These are phyloP conservation scores for Eupristina koningsbergeri DNA, from an alignment of 1,140 invertebrate species.

Conservation along the genomic window DNA sequence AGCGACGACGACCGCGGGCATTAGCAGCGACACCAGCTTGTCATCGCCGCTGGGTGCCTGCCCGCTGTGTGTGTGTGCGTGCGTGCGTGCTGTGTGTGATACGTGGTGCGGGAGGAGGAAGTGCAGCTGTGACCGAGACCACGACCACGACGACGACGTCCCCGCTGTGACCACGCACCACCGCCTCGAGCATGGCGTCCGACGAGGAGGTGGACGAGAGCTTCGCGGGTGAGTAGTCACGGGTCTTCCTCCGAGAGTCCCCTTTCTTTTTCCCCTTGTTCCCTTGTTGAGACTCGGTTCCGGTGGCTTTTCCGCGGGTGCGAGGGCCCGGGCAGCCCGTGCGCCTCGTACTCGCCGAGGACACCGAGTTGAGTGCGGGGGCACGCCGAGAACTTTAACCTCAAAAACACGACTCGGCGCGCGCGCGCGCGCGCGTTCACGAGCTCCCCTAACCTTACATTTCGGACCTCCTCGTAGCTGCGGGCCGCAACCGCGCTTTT, in stretches of 20 bases:
- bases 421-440: constrained; percentile 11
- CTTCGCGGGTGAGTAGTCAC: constrained; percentile 80
- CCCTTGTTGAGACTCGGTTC: background rate
- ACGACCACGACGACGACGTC: constrained; percentile 9
- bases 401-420: constrained; percentile 28
- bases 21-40: constrained; percentile 4
- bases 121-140: too few species aligned
- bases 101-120: background rate
- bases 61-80: constrained; percentile 2
- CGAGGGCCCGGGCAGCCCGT: background rate
- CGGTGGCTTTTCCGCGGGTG: background rate
- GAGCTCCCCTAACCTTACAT: constrained; percentile 20
- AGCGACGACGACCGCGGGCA: background rate
- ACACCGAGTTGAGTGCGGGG: background rate
- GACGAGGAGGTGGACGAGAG: constrained; percentile 85
- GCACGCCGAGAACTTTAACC: constrained; percentile 45
- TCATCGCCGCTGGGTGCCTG: background rate
- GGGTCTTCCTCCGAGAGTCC: background rate
- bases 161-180: constrained; percentile 9
- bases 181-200: constrained; percentile 77
- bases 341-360: background rate
- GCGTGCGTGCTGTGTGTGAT: constrained; percentile 29
- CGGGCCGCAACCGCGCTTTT: background rate
- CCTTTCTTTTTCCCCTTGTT: background rate
- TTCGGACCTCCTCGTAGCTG: background rate